Conservation (phyloP, 2,113 vertebrate species). For the Periophthalmodon schlosseri region DNA sequence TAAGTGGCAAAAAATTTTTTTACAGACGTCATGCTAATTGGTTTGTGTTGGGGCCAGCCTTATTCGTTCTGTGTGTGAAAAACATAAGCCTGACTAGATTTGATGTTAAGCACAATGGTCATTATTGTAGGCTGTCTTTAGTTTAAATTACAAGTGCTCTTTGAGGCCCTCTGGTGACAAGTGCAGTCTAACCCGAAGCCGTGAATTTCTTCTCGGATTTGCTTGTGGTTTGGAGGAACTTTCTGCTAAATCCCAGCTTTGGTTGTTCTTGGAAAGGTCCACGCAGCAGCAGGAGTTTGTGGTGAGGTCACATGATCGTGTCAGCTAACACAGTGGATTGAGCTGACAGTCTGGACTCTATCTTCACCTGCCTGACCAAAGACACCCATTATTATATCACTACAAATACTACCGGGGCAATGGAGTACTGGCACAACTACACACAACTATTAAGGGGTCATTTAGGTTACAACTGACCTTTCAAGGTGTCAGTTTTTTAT, state of each 20-base stretch:
- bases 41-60: constrained; percentile 2
- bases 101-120: constrained; percentile 1
- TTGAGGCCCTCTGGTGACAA: constrained; percentile 8
- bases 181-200: background rate
- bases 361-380: constrained; percentile 55
- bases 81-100: constrained; percentile 6
- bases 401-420: constrained; percentile 9
- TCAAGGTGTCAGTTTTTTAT: background rate
- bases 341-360: constrained; percentile 19
- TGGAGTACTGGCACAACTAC: constrained; percentile 16
- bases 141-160: constrained; percentile 2
- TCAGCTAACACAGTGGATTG: constrained; percentile 9
- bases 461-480: background rate
- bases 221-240: background rate
- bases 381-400: constrained; percentile 36
- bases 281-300: constrained; percentile 1
- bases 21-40: background rate
- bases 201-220: background rate
- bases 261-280: constrained; percentile 11
- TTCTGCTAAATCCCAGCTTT: background rate
- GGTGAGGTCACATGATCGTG: constrained; percentile 9
- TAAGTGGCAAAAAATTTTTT: background rate
- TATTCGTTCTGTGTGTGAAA: background rate
- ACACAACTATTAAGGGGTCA: background rate
- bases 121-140: constrained; percentile 4